Base-by-base conservation (phyloP, 2,113 vertebrate species). In the Cochlearius cochlearius region DNA sequence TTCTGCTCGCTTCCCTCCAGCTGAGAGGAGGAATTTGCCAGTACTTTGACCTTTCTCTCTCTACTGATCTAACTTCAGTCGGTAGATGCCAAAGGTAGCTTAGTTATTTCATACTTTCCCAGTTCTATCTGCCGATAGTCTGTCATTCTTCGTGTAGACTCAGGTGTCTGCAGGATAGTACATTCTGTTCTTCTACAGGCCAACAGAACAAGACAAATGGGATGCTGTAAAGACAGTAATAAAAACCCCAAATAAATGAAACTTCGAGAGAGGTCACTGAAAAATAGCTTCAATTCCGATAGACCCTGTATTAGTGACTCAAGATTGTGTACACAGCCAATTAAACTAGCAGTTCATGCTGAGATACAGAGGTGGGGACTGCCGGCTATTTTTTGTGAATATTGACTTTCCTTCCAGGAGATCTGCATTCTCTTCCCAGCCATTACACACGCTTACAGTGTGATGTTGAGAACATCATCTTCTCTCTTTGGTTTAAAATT, bases 1-100 rank as follows among this genome's bases (percentile, higher is more conserved):
- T 94, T 93, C 83, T 96, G 29, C 45, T 81, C 2, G 0, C 52
- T 94, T 92, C 47, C 39, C 53, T 92, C 39, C n/a, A 84, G 36
- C 85, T 66, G 72, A 74, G 72, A 92, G 72, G 62, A 88, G 53
- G 84, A 92, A 91, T 91, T 94, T 95, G 69, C 66, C 27, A 29
- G 68, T 78, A 82, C 60, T 94, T 96, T 68, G 73, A 96, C 93
- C 87, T 91, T 96, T 83, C 27, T 67, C 50, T 86, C 78, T 88
- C 53, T 81, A 5, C 55, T 81, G 75, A 62, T 81, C 80, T 87
- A 82, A 26, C 60, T 45, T 60, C 49, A 73, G 83, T 82, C 1
- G 0, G 60, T 89, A 83, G 50, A 92, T 69, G 68, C 58, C 89
- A 82, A 90, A 82, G 36, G 52, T 85, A 77, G 58, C 76, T 69